phyloP scores from a whole-genome alignment of 2,113 vertebrate genomes.

The Cyrtonyx montezumae region DNA sequence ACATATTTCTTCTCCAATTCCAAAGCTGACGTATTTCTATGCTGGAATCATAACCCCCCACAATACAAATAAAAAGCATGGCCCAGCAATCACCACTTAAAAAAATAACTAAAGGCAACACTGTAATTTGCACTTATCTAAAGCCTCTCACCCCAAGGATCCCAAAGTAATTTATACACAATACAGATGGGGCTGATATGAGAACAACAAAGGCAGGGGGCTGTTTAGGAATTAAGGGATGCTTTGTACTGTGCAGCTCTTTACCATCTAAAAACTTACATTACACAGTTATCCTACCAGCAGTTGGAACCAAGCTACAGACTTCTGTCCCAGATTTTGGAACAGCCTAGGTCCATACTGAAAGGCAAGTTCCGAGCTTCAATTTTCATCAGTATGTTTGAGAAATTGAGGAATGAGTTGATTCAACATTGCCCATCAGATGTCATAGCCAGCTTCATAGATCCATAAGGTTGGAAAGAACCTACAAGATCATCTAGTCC shows the following conservation, averaged over 20 bases:
- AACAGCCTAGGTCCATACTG: neutral
- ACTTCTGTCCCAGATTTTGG: neutral
- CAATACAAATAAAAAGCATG: conserved; percentile 29
- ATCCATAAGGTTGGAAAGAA: too few relatives aligned
- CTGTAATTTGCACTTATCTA: conserved; percentile 60
- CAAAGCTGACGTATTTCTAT: conserved; percentile 18
- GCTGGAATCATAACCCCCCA: neutral
- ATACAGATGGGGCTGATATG: conserved; percentile 27
- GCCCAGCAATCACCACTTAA: conserved; percentile 36
- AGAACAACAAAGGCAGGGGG: neutral
- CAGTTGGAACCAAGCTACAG: neutral
- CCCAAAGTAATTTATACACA: conserved; percentile 45
- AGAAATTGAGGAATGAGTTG: neutral
- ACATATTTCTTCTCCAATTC: conserved; percentile 47
- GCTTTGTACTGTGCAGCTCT: neutral
- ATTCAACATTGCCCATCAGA: neutral
- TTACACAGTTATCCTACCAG: neutral
- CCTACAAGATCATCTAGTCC: too few relatives aligned
- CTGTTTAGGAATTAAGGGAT: neutral
- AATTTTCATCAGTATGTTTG: neutral
- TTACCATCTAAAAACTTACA: neutral
- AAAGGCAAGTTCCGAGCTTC: neutral
- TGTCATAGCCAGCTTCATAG: neutral
- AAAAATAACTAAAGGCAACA: conserved; percentile 53
- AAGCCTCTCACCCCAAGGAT: conserved; percentile 35